These are phyloP conservation scores for Gonioctena quinquepunctata DNA, from an alignment of 1,140 invertebrate species.

Conservation along the genomic window DNA sequence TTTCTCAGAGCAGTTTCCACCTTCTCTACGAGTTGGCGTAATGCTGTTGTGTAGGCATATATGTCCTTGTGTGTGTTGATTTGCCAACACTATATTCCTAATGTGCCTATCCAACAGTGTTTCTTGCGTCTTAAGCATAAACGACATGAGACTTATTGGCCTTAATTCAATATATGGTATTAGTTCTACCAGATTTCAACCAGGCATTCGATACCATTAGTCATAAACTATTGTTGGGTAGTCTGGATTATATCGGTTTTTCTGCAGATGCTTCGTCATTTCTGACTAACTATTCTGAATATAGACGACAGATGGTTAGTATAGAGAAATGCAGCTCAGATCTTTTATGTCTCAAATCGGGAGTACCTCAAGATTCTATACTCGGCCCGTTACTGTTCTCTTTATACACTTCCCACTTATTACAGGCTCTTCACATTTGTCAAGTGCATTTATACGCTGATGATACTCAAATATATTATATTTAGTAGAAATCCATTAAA, in stretches of 20 bases:
- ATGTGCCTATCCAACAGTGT: no score
- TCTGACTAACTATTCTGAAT: not conserved
- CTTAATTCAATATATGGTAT: not conserved
- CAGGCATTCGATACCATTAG: not conserved
- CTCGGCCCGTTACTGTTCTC: not conserved
- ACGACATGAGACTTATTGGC: no score
- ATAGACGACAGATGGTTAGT: not conserved
- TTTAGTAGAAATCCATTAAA: no score
- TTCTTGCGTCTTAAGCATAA: no score
- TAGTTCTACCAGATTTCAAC: not conserved
- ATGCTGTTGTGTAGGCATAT: no score
- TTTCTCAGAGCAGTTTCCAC: no score
- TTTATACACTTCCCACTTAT: not conserved
- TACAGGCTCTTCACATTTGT: not conserved
- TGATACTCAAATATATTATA: not conserved
- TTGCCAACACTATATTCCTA: no score
- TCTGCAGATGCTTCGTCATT: not conserved
- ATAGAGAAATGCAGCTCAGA: not conserved
- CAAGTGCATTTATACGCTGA: not conserved
- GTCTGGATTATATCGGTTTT: not conserved
- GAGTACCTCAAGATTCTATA: not conserved
- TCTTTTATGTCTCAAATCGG: not conserved
- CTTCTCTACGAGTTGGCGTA: no score
- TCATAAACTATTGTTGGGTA: not conserved
- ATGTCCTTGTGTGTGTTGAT: no score